Evolutionary conservation across 2,797 vertebrate genomes (phyloP), one percentile per base, ranked within the genome.

Genomic region (Peromyscus aztecus): DNA sequence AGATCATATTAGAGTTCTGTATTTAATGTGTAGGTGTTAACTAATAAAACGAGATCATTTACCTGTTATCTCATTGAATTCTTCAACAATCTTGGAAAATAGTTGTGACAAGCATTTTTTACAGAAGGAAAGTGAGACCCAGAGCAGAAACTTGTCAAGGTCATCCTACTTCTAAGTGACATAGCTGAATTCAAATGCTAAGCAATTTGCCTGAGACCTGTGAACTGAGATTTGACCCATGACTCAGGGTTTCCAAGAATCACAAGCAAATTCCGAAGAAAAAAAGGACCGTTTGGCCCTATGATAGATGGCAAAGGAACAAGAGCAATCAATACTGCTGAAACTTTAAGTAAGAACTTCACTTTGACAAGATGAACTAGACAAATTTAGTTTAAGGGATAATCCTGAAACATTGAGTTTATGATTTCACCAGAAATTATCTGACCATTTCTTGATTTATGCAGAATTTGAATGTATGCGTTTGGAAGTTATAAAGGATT

Each of bases 1-100:
- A 34, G 57, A 80, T 73, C 40, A 71, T 59, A 16, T 43, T 49
- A 61, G 6, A 84, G 23, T 69, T 49, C 78, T 31, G 52, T 13
- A 73, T 80, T 90, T 90, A 31, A 83, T 90, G 78, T 52, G 5
- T 52, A 86, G 78, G 65, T 49, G 59, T 14, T 65, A 94, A 76
- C 14, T 67, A 75, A 94, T 90, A 94, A 34, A 63, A n/a, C 24
- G 76, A 63, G 21, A 12, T 4, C 4, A 21, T 81, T 81, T 61
- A 43, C 9, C 46, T 73, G 57, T 55, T 76, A 61, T 91, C 31
- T 76, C 24, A 90, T 37, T 46, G 65, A 77, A 95, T 90, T 90
- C 5, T 67, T 27, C 76, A 96, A 63, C 0, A 75, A 29, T 37
- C 1, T 57, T 92, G 46, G 37, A 59, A 49, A 93, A 43, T 5